Evolutionary conservation across 2,888 invertebrate species (phyloP).

Genomic region (Eretmocerus hayati): DNA sequence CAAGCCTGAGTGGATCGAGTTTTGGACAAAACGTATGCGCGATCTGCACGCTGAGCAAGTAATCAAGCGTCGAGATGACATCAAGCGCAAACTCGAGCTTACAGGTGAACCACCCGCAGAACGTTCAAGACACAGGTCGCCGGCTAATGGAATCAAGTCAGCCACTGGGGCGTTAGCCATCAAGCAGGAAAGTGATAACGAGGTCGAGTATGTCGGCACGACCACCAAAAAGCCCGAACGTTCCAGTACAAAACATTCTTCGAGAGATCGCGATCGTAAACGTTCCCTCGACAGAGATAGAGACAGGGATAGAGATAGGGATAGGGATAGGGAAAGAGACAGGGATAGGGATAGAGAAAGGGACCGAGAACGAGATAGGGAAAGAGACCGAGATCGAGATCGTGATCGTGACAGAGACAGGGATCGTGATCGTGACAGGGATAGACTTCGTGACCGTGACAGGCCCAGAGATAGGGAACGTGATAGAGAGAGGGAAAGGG

Average conservation of each 20-base stretch:
- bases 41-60: conserved; percentile 68
- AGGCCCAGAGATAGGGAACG: conserved; percentile 14
- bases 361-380: conserved; percentile 10
- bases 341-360: conserved; percentile 12
- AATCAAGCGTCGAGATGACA: conserved; percentile 59
- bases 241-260: neutral
- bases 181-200: conserved; percentile 39
- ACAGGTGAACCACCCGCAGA: conserved; percentile 45
- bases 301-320: conserved; percentile 16
- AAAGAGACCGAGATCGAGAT: conserved; percentile 12
- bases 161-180: neutral
- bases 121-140: conserved; percentile 3
- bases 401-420: conserved; percentile 14
- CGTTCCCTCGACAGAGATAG: conserved; percentile 13
- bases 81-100: conserved; percentile 57
- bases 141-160: conserved; percentile 12
- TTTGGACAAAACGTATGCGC: conserved; percentile 77
- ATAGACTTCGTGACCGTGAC: conserved; percentile 13
- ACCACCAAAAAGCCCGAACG: conserved; percentile 26
- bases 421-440: conserved; percentile 12
- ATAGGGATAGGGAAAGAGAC: conserved; percentile 16
- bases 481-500: too few relatives aligned
- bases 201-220: conserved; percentile 43
- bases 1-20: conserved; percentile 82
- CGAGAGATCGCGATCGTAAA: conserved; percentile 6